phyloP scores from a whole-genome alignment of 64 coral and sea anemone species.

The Dendronephthya gigantea region DNA sequence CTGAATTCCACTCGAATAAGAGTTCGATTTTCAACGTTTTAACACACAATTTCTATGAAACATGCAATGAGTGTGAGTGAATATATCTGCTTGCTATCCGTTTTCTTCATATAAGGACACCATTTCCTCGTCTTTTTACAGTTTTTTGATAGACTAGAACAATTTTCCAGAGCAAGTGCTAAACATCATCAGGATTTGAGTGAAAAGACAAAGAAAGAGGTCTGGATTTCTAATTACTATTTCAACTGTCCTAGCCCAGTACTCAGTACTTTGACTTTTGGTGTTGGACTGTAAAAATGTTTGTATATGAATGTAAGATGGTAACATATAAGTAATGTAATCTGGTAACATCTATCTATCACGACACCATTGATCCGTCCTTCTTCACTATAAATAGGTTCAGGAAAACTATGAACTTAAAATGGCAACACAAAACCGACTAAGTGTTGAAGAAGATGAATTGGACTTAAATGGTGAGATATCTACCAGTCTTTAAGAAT shows the following conservation, averaged over 20 bases:
- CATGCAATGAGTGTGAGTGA: too few species aligned
- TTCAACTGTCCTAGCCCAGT: neutral
- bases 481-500: too few species aligned
- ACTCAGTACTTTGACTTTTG: too few species aligned
- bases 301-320: too few species aligned
- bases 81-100: too few species aligned
- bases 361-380: too few species aligned
- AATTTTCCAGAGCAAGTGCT: slow-evolving; percentile 74
- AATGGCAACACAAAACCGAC: slow-evolving; percentile 94
- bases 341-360: too few species aligned
- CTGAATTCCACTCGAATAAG: too few species aligned
- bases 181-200: slow-evolving; percentile 73
- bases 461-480: neutral
- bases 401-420: slow-evolving; percentile 89
- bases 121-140: slow-evolving; percentile 29
- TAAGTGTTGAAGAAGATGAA: slow-evolving; percentile 48
- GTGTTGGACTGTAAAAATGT: too few species aligned
- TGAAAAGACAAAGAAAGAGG: slow-evolving; percentile 78
- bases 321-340: too few species aligned
- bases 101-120: neutral
- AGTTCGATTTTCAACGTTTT: neutral
- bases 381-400: slow-evolving; percentile 30
- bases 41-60: too few species aligned
- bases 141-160: slow-evolving; percentile 81
- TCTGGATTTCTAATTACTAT: slow-evolving; percentile 24